phyloP scores from a whole-genome alignment of 2,113 vertebrate genomes.

The Ellobius talpinus region DNA sequence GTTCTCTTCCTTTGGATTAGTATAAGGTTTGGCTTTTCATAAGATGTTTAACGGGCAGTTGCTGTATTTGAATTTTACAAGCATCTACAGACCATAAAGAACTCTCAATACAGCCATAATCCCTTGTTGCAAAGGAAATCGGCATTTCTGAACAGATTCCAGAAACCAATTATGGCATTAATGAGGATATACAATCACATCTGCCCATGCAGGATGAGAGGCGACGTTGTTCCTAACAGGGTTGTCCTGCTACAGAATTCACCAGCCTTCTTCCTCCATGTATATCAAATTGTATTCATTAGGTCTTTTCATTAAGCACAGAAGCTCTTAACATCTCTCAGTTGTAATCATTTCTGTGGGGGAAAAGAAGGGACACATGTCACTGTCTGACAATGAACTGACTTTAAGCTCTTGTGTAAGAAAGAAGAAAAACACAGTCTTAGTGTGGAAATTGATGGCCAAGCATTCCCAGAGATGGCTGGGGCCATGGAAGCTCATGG shows the following conservation, averaged over 20 bases:
- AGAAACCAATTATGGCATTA: conserved; percentile 86
- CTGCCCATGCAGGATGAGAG: conserved; percentile 78
- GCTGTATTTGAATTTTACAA: conserved; percentile 89
- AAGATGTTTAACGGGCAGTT: conserved; percentile 87
- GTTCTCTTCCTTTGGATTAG: conserved; percentile 86
- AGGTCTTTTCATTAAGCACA: conserved; percentile 73
- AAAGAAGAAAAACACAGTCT: conserved; percentile 66
- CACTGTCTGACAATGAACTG: conserved; percentile 73
- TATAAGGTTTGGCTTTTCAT: conserved; percentile 84
- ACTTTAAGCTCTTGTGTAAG: conserved; percentile 70
- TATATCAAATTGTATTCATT: conserved; percentile 79
- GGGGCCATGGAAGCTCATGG: neutral
- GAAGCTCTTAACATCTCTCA: conserved; percentile 76
- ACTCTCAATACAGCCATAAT: conserved; percentile 85
- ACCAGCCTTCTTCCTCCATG: neutral
- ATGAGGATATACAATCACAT: conserved; percentile 79
- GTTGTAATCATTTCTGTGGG: conserved; percentile 76
- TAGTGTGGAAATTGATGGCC: conserved; percentile 72
- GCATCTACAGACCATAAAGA: conserved; percentile 84
- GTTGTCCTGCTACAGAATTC: conserved; percentile 75
- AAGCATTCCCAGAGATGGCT: conserved; percentile 57
- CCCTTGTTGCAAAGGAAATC: conserved; percentile 84
- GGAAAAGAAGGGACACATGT: conserved; percentile 58
- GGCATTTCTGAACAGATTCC: conserved; percentile 85
- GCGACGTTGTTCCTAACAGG: conserved; percentile 69